phyloP scores from a whole-genome alignment of 2,113 vertebrate genomes.

The Chaetops frenatus region DNA sequence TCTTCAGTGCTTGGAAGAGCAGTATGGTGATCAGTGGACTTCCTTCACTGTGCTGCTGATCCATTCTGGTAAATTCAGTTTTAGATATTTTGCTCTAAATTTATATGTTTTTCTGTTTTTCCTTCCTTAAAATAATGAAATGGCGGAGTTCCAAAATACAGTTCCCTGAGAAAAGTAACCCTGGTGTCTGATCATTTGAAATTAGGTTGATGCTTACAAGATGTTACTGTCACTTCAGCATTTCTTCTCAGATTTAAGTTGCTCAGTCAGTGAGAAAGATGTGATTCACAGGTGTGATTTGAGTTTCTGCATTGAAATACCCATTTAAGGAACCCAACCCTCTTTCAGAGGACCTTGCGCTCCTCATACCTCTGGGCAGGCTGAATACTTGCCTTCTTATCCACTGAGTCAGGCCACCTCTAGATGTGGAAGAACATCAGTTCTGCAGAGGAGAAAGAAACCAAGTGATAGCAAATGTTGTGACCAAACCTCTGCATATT shows the following conservation, averaged over 20 bases:
- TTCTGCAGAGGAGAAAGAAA: not conserved
- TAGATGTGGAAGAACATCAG: not conserved
- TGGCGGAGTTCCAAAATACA: not conserved
- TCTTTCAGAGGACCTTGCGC: rapidly evolving
- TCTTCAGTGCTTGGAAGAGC: constrained; percentile 74
- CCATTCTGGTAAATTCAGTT: constrained; percentile 83
- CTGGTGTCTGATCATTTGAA: not conserved
- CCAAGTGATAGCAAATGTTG: not conserved
- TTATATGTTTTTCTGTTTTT: not conserved
- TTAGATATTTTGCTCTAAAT: not conserved
- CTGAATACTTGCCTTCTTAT: not conserved
- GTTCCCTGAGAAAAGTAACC: not conserved
- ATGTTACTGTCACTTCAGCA: not conserved
- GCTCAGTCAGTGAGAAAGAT: not conserved
- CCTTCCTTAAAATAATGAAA: not conserved
- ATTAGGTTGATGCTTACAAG: not conserved
- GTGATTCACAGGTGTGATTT: not conserved
- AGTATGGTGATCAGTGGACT: constrained; percentile 77
- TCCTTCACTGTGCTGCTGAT: constrained; percentile 82
- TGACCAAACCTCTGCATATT: not conserved
- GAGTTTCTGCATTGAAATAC: not conserved
- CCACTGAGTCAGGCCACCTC: not conserved
- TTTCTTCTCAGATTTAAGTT: not conserved
- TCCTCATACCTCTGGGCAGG: not conserved
- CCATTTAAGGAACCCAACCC: rapidly evolving